These are phyloP conservation scores for Thermophis baileyi DNA, from an alignment of 2,113 vertebrate species.

Conservation along the genomic window DNA sequence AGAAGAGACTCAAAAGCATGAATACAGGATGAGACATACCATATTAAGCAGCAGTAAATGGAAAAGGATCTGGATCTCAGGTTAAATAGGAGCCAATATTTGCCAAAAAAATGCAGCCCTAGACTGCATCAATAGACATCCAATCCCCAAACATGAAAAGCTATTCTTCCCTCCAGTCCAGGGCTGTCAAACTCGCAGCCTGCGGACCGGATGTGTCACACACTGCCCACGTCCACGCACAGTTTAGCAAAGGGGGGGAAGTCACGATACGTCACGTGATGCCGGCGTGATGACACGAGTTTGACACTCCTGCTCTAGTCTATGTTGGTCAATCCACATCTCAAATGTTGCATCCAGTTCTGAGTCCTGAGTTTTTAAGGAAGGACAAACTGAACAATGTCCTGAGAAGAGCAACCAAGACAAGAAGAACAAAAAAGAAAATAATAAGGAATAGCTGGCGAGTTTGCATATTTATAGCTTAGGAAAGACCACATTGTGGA, in stretches of 20 bases:
- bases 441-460: background rate
- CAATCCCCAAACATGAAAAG: background rate
- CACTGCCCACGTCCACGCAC: no score
- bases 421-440: background rate
- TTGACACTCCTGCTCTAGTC: background rate
- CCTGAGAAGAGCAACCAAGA: background rate
- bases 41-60: background rate
- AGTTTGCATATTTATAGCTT: background rate
- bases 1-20: background rate
- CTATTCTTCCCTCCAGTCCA: background rate
- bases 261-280: fast-evolving
- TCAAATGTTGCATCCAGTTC: background rate
- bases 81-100: background rate
- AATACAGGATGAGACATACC: background rate
- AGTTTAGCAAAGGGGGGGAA: no score
- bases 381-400: background rate
- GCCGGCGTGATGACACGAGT: no score
- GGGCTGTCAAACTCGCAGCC: no score
- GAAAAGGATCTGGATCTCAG: background rate
- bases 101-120: background rate
- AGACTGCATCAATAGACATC: background rate
- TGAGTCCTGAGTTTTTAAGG: background rate
- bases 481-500: background rate
- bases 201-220: no score
- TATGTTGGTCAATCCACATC: background rate